Conservation (phyloP, 1,140 invertebrate species). For the Trichonephila clavata region DNA sequence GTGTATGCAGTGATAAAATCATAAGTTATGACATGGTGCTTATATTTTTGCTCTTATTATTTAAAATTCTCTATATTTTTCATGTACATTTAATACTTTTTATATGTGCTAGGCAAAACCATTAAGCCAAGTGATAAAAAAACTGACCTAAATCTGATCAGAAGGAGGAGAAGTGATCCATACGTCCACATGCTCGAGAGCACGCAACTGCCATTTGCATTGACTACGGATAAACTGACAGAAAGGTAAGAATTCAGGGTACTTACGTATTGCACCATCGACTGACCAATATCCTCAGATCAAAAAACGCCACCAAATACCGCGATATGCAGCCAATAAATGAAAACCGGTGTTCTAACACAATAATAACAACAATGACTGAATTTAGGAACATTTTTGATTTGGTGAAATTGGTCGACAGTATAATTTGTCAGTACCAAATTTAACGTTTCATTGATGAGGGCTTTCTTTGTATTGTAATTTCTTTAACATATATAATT, state of each 20-base stretch:
- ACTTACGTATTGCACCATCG: too few species aligned
- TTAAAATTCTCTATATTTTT: too few species aligned
- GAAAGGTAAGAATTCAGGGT: not conserved
- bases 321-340: not conserved
- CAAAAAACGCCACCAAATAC: not conserved
- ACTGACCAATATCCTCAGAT: not conserved
- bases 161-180: not conserved
- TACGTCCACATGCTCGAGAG: not conserved
- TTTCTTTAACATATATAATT: too few species aligned
- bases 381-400: too few species aligned
- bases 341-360: not conserved
- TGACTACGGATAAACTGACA: not conserved
- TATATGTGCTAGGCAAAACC: not conserved
- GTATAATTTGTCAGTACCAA: not conserved
- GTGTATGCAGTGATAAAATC: too few species aligned
- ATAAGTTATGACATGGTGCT: too few species aligned
- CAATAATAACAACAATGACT: too few species aligned
- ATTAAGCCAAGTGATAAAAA: not conserved
- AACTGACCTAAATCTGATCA: not conserved
- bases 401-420: too few species aligned
- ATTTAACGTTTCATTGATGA: too few species aligned
- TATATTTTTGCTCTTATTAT: too few species aligned
- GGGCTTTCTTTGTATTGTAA: too few species aligned
- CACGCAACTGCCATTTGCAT: conserved; percentile 1
- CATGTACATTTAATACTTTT: too few species aligned